A percentile compares a stretch with the other conserved stretches of the same genome.
Evolutionary conservation across 2,113 vertebrate species (phyloP).

Genomic region (Elanoides forficatus): DNA sequence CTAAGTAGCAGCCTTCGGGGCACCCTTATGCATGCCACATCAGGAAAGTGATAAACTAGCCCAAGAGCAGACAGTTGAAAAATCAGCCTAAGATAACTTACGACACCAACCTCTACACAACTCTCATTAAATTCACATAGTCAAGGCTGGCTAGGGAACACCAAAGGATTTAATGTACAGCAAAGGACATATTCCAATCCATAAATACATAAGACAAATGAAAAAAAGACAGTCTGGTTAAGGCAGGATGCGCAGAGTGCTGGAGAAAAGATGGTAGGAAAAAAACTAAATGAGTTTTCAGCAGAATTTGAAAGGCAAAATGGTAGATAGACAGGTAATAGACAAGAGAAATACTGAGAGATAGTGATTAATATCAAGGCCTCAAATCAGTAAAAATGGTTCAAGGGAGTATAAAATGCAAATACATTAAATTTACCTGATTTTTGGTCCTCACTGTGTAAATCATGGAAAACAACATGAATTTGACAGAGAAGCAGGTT

Average conservation of each 20-base stretch:
- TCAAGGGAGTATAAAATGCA: not conserved
- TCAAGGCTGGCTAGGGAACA: not conserved
- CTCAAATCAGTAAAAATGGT: not conserved
- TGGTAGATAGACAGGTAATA: not conserved
- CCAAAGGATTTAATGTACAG: constrained; percentile 25
- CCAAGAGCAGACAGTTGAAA: not conserved
- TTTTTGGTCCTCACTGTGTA: not conserved
- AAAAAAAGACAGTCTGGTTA: not conserved
- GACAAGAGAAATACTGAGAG: not conserved
- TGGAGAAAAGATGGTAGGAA: not conserved
- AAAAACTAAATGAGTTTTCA: not conserved
- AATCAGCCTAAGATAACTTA: constrained; percentile 16
- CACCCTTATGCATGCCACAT: not conserved
- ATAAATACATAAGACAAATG: constrained; percentile 14
- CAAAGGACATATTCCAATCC: not conserved
- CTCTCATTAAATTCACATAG: not conserved
- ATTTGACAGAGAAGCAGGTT: not conserved
- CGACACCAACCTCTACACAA: not conserved
- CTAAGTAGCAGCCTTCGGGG: not conserved
- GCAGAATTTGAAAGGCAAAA: not conserved
- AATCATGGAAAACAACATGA: not conserved
- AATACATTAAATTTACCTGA: not conserved
- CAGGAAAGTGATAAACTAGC: not conserved
- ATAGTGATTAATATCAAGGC: not conserved
- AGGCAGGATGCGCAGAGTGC: not conserved